Conservation (phyloP, 1,140 invertebrate genomes). For the Araneus ventricosus region DNA sequence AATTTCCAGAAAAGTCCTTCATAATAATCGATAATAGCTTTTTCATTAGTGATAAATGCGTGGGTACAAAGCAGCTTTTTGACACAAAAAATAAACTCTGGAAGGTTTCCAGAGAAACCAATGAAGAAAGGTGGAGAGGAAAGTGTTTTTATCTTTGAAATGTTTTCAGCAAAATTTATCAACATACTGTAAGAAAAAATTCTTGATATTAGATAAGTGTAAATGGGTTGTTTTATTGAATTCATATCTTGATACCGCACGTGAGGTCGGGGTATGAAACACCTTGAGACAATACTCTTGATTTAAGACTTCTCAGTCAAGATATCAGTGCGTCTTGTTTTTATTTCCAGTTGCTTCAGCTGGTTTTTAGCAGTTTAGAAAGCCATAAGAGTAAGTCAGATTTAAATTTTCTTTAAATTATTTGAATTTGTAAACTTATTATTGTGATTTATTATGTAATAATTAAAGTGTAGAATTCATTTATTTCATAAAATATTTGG, state of each 20-base stretch:
- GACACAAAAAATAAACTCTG: not conserved
- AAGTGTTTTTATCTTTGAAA: constrained; percentile 56
- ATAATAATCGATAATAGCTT: not conserved
- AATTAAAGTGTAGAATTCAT: too few species aligned
- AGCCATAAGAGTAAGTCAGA: not conserved
- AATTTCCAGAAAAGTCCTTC: not conserved
- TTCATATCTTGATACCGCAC: constrained; percentile 53
- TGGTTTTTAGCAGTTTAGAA: not conserved
- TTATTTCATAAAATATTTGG: too few species aligned
- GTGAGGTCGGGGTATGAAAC: constrained; percentile 51
- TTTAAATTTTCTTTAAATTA: not conserved
- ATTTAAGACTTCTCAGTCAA: constrained; percentile 25
- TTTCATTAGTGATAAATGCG: not conserved
- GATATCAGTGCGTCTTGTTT: not conserved
- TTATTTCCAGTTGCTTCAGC: not conserved
- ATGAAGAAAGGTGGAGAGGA: constrained; percentile 21
- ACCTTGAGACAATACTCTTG: constrained; percentile 40
- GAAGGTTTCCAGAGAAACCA: not conserved
- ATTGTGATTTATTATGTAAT: too few species aligned
- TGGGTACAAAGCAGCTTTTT: constrained; percentile 11
- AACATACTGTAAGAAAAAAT: constrained; percentile 45
- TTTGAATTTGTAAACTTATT: too few species aligned
- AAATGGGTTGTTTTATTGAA: constrained; percentile 63
- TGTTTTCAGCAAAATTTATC: constrained; percentile 49
- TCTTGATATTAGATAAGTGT: constrained; percentile 60